These are phyloP conservation scores for Pygmarrhopalites habei DNA, from an alignment of 1,140 invertebrate genomes.

Conservation along the genomic window DNA sequence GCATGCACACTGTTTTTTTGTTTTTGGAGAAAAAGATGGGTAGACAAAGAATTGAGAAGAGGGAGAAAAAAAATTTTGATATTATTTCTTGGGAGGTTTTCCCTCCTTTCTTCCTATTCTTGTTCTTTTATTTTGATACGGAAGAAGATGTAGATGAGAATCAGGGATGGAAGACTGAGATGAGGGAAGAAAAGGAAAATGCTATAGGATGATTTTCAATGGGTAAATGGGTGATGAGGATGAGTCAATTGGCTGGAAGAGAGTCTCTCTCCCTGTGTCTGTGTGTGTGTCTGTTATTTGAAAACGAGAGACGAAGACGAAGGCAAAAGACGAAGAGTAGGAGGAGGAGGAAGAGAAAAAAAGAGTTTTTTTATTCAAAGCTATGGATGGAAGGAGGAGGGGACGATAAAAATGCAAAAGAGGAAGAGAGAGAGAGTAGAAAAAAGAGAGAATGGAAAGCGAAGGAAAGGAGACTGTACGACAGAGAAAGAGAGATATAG, in stretches of 20 bases:
- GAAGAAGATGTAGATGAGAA: neutral
- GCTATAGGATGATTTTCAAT: neutral
- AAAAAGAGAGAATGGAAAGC: neutral
- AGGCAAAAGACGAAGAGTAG: too few relatives aligned
- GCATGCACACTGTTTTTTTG: too few relatives aligned
- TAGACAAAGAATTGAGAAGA: too few relatives aligned
- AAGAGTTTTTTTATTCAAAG: neutral
- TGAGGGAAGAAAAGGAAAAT: neutral
- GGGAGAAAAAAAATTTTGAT: too few relatives aligned
- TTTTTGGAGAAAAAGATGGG: too few relatives aligned
- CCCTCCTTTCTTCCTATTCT: too few relatives aligned
- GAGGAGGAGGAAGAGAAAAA: neutral
- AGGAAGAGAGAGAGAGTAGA: slow-evolving; percentile 3
- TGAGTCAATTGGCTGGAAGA: slow-evolving; percentile 36
- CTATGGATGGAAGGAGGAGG: slow-evolving; percentile 13
- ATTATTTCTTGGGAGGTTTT: too few relatives aligned
- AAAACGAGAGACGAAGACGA: neutral
- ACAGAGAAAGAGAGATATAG: slow-evolving; percentile 22
- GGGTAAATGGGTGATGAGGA: slow-evolving; percentile 30
- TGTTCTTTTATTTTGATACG: too few relatives aligned
- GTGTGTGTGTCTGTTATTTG: neutral
- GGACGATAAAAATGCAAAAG: slow-evolving; percentile 30
- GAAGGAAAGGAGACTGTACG: slow-evolving; percentile 1
- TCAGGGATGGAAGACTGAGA: neutral
- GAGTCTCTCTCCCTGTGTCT: slow-evolving; percentile 7